Percentiles rank a stretch among this genome's conserved stretches.
These are phyloP conservation scores for Pelodytes ibericus DNA, from an alignment of 2,797 vertebrate genomes.

Conservation along the genomic window DNA sequence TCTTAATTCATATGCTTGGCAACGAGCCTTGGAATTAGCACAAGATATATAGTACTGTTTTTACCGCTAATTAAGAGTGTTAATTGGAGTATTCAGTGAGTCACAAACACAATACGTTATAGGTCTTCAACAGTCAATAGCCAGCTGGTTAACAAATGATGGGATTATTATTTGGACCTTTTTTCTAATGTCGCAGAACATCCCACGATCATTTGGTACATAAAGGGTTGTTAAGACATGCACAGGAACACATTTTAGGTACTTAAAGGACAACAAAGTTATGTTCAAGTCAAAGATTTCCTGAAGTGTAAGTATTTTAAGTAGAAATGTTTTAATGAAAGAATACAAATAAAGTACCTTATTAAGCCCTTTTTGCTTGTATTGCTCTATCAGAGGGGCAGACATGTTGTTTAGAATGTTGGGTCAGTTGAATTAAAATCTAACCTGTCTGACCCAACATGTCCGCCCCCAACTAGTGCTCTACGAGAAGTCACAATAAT, in stretches of 20 bases:
- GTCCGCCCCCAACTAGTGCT: no score
- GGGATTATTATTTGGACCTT: constrained; percentile 6
- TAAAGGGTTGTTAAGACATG: not conserved
- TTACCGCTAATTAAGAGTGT: constrained; percentile 39
- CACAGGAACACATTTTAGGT: not conserved
- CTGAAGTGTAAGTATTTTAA: no score
- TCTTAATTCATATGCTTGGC: constrained; percentile 12
- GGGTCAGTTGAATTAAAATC: no score
- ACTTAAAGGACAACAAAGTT: no score
- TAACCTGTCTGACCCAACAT: no score
- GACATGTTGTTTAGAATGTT: no score
- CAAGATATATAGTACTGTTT: constrained; percentile 24
- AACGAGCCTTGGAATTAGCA: constrained; percentile 17
- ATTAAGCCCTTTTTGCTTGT: no score
- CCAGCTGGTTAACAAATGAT: constrained; percentile 32
- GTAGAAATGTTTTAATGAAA: no score
- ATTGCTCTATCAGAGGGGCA: no score
- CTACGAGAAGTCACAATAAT: no score
- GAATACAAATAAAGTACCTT: no score
- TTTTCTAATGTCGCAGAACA: not conserved
- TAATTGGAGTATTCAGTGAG: constrained; percentile 35
- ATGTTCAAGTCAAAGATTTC: no score
- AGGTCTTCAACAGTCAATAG: constrained; percentile 20
- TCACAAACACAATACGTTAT: constrained; percentile 35
- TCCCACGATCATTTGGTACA: constrained; percentile 11